Evolutionary conservation across 2,797 vertebrate species (phyloP).

Genomic region (Tragopan temminckii): DNA sequence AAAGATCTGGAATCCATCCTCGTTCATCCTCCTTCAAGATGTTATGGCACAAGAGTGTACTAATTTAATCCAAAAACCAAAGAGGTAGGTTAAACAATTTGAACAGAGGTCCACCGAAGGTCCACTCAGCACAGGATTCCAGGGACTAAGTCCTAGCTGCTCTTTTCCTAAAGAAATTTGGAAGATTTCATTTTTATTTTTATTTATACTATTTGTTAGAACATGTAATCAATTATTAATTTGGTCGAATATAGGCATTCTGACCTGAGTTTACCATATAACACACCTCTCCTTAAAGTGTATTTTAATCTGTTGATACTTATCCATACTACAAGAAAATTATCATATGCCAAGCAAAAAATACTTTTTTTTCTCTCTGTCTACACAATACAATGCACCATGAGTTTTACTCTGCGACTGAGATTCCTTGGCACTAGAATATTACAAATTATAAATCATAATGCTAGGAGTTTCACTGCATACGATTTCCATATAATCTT

Average conservation of each 20-base stretch:
- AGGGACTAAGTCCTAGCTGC: background rate
- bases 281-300: background rate
- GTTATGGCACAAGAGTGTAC: background rate
- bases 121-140: background rate
- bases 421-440: background rate
- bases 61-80: background rate
- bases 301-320: background rate
- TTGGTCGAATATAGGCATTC: background rate
- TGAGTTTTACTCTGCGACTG: background rate
- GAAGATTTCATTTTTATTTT: background rate
- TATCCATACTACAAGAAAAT: background rate
- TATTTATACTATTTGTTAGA: background rate
- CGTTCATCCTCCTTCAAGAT: background rate
- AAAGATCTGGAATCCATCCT: background rate
- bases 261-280: background rate
- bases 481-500: conserved; percentile 7
- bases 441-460: background rate
- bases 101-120: background rate
- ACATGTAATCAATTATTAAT: background rate
- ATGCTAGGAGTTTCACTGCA: background rate
- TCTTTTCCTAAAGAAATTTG: background rate
- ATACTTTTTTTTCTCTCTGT: background rate
- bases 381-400: rapidly evolving
- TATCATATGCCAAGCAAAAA: background rate
- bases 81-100: background rate